Conservation (phyloP, 2,113 vertebrate genomes). For the Microtus oregoni region DNA sequence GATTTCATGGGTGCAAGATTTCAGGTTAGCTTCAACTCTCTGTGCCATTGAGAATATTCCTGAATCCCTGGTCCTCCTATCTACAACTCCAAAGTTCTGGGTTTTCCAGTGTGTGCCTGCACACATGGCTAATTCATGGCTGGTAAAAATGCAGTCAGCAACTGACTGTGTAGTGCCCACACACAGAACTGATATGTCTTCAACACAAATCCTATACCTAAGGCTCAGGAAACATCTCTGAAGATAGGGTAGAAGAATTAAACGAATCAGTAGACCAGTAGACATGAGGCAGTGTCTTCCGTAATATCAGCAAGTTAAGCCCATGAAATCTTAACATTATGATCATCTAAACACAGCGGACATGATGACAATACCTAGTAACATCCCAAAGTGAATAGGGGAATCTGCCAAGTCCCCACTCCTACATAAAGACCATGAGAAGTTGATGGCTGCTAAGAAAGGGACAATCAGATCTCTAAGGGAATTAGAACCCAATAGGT, state of each 20-base stretch:
- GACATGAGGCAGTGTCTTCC: background rate
- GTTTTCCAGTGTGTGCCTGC: too few relatives aligned
- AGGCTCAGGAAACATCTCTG: background rate
- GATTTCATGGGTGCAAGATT: too few relatives aligned
- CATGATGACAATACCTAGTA: background rate
- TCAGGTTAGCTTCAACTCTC: background rate
- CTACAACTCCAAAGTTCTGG: background rate
- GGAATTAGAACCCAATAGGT: background rate
- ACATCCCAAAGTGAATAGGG: background rate
- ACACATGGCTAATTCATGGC: background rate
- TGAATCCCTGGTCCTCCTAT: background rate
- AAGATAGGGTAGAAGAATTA: background rate
- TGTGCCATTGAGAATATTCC: background rate
- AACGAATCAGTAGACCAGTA: background rate
- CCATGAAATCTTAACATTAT: background rate
- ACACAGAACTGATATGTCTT: background rate
- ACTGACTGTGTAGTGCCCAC: background rate
- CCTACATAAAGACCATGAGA: background rate
- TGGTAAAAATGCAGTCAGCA: background rate
- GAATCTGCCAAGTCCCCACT: background rate
- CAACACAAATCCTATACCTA: background rate
- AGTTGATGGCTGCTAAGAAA: background rate
- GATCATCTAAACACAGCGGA: background rate
- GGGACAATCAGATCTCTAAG: background rate
- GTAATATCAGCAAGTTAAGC: background rate